Conservation (phyloP, 1,140 invertebrate species). For the Acyrthosiphon pisum region DNA sequence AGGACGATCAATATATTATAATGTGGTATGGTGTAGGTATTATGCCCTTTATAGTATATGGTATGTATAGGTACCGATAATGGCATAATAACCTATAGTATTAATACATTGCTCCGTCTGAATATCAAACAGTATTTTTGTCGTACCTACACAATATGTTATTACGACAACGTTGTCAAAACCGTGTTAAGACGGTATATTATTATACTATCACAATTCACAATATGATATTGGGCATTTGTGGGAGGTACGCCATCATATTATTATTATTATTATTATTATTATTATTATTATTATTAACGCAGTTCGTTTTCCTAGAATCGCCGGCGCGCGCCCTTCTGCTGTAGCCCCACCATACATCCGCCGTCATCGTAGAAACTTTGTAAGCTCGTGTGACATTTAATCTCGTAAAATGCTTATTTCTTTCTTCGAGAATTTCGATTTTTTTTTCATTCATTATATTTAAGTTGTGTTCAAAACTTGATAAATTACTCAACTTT, state of each 20-base stretch:
- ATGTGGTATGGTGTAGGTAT: too few relatives aligned
- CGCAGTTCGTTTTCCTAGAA: neutral
- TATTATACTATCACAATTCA: neutral
- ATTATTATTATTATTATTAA: too few relatives aligned
- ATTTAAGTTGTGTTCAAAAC: constrained; percentile 48
- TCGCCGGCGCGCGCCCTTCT: neutral
- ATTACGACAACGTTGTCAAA: neutral
- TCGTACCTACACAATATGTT: neutral
- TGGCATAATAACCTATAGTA: neutral
- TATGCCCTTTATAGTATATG: too few relatives aligned
- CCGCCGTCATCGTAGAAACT: constrained; percentile 36
- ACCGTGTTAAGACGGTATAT: neutral
- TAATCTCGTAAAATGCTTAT: constrained; percentile 51
- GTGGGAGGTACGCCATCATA: neutral
- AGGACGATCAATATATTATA: neutral
- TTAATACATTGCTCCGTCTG: neutral
- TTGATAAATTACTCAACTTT: constrained; percentile 53
- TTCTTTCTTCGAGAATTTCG: constrained; percentile 26
- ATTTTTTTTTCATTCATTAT: constrained; percentile 53
- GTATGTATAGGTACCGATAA: neutral
- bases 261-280: neutral
- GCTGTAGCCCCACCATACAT: neutral
- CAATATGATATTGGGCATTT: neutral
- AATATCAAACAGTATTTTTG: neutral
- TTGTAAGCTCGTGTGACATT: constrained; percentile 50